These are phyloP conservation scores for Syngnathus floridae DNA, from an alignment of 2,113 vertebrate species.

Conservation along the genomic window DNA sequence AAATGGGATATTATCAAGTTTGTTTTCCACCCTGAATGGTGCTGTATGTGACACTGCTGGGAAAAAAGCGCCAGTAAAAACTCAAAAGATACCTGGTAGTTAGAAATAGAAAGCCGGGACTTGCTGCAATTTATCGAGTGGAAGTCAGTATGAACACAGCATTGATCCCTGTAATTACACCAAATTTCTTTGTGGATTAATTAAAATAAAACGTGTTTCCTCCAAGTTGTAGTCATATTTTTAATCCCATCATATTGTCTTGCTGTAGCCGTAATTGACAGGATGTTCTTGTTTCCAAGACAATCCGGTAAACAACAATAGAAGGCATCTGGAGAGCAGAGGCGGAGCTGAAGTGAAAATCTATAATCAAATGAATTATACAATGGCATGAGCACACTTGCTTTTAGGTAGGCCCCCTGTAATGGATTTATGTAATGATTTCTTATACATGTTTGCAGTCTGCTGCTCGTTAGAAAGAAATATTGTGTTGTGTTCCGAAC, in stretches of 20 bases:
- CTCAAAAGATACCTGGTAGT: slow-evolving; percentile 58
- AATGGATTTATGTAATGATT: slow-evolving; percentile 34
- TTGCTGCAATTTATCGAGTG: slow-evolving; percentile 57
- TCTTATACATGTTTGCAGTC: slow-evolving; percentile 19
- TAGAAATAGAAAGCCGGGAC: slow-evolving; percentile 68
- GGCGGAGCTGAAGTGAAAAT: slow-evolving; percentile 37
- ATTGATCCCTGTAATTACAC: slow-evolving; percentile 66
- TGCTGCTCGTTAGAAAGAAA: slow-evolving; percentile 21
- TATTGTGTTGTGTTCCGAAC: slow-evolving; percentile 27
- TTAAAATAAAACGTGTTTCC: slow-evolving; percentile 37
- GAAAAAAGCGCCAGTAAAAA: slow-evolving; percentile 58
- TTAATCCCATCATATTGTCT: slow-evolving; percentile 8
- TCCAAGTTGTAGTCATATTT: not conserved
- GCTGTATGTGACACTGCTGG: slow-evolving; percentile 69
- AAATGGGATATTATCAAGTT: slow-evolving; percentile 77
- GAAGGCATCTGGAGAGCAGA: slow-evolving; percentile 19
- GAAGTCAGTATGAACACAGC: slow-evolving; percentile 68
- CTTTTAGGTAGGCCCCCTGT: slow-evolving; percentile 29
- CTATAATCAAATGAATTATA: slow-evolving; percentile 46
- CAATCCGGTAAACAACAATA: slow-evolving; percentile 33
- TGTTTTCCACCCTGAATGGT: slow-evolving; percentile 70
- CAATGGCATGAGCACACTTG: slow-evolving; percentile 40
- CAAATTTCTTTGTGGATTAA: slow-evolving; percentile 65
- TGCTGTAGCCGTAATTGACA: slow-evolving; percentile 17
- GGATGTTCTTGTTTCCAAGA: slow-evolving; percentile 44